phyloP scores from a whole-genome alignment of 2,888 invertebrate genomes.

The Pterobdella sp. region DNA sequence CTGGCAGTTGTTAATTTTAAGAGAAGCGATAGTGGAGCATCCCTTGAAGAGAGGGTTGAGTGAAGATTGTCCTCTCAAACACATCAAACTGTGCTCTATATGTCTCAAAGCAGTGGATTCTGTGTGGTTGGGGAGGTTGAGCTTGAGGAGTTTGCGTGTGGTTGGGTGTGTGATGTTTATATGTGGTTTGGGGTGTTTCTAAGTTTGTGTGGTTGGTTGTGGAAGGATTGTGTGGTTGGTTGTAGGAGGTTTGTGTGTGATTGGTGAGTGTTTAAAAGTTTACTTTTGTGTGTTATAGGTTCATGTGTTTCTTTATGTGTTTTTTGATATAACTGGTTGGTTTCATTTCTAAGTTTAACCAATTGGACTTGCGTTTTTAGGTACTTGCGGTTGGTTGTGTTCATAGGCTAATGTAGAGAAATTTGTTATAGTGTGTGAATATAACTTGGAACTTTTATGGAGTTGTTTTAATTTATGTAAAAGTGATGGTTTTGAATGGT shows the following conservation, averaged over 20 bases:
- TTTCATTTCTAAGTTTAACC: too few species aligned
- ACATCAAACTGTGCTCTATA: constrained; percentile 12
- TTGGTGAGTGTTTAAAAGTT: background rate
- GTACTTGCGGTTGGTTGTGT: too few species aligned
- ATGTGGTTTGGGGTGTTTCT: too few species aligned
- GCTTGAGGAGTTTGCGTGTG: background rate
- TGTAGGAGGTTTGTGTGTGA: background rate
- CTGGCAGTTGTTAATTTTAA: constrained; percentile 30
- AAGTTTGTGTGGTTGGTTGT: too few species aligned
- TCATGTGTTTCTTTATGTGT: constrained; percentile 4
- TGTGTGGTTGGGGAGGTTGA: background rate
- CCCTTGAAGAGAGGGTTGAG: constrained; percentile 36
- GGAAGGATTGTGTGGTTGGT: background rate
- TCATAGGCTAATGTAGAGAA: too few species aligned
- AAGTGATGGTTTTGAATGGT: too few species aligned
- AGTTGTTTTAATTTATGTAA: too few species aligned
- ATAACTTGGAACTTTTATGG: too few species aligned
- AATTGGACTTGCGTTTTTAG: too few species aligned
- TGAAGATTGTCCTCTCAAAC: constrained; percentile 33
- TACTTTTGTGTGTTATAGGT: background rate
- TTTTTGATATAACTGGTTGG: background rate
- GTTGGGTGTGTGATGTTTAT: background rate
- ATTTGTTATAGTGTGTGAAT: too few species aligned
- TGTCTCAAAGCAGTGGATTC: background rate
- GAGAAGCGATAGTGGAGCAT: constrained; percentile 32